Conservation (phyloP, 2,888 invertebrate species). For the Fragum whitleyi region DNA sequence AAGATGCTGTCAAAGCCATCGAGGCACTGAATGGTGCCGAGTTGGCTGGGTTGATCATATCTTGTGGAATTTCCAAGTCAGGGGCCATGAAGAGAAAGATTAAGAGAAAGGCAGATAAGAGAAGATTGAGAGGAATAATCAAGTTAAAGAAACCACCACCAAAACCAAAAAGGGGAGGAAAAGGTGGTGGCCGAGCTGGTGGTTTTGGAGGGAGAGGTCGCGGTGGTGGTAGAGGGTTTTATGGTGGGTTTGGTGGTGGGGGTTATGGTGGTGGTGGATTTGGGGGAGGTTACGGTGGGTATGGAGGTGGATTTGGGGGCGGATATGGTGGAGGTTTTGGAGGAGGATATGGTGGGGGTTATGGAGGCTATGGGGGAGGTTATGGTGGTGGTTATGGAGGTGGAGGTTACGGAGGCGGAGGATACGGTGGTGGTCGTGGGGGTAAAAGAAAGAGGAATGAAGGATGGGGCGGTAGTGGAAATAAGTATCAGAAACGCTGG, state of each 20-base stretch:
- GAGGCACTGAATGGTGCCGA: slow-evolving; percentile 47
- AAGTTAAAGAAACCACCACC: slow-evolving; percentile 22
- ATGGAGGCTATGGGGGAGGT: neutral
- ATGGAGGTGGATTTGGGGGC: slow-evolving; percentile 11
- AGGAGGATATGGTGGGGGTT: slow-evolving; percentile 5
- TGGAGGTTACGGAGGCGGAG: slow-evolving; percentile 8
- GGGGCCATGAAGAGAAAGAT: slow-evolving; percentile 51
- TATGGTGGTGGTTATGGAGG: neutral
- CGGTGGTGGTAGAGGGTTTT: neutral
- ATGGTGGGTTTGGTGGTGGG: slow-evolving; percentile 28
- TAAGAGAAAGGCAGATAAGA: slow-evolving; percentile 31
- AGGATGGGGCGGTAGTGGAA: slow-evolving; percentile 11
- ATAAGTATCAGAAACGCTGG: neutral
- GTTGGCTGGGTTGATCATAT: slow-evolving; percentile 36
- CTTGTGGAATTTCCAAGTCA: slow-evolving; percentile 52
- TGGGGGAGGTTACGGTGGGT: neutral
- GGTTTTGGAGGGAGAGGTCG: slow-evolving; percentile 1
- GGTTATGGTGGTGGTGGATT: slow-evolving; percentile 2
- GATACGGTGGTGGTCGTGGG: slow-evolving; percentile 6
- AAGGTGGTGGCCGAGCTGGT: slow-evolving; percentile 5
- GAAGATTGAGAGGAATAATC: slow-evolving; percentile 32
- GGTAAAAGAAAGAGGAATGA: slow-evolving; percentile 12
- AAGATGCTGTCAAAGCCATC: slow-evolving; percentile 45
- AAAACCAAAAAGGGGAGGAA: slow-evolving; percentile 2
- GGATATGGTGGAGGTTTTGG: neutral